These are phyloP conservation scores for Anser brachyrhynchus DNA, from an alignment of 2,113 vertebrate genomes.

Conservation along the genomic window DNA sequence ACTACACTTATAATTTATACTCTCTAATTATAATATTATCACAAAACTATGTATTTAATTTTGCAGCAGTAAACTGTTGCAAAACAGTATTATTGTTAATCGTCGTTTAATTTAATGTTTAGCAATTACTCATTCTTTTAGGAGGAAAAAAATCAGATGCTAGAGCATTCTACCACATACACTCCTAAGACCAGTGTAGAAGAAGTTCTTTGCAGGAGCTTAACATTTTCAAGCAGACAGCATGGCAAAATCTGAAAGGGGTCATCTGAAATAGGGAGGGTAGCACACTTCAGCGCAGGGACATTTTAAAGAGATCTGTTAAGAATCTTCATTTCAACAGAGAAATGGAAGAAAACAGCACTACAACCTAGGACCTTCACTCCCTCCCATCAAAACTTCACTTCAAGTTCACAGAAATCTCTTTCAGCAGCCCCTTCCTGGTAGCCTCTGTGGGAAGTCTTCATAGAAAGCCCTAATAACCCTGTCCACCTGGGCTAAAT, in stretches of 20 bases:
- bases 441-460: neutral
- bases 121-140: neutral
- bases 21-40: neutral
- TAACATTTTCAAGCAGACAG: neutral
- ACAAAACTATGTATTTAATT: neutral
- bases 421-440: neutral
- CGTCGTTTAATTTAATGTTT: neutral
- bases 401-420: neutral
- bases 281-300: neutral
- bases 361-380: neutral
- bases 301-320: neutral
- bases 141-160: neutral
- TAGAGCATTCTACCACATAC: neutral
- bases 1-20: neutral
- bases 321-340: neutral
- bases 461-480: neutral
- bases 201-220: neutral
- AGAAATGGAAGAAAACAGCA: neutral
- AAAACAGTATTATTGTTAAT: neutral
- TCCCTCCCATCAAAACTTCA: neutral
- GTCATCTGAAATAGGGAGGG: neutral
- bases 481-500: neutral
- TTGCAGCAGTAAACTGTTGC: neutral
- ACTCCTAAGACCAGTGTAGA: neutral
- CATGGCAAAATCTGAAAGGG: neutral